phyloP scores from a whole-genome alignment of 2,113 vertebrate genomes.

The Spilogale gracilis region DNA sequence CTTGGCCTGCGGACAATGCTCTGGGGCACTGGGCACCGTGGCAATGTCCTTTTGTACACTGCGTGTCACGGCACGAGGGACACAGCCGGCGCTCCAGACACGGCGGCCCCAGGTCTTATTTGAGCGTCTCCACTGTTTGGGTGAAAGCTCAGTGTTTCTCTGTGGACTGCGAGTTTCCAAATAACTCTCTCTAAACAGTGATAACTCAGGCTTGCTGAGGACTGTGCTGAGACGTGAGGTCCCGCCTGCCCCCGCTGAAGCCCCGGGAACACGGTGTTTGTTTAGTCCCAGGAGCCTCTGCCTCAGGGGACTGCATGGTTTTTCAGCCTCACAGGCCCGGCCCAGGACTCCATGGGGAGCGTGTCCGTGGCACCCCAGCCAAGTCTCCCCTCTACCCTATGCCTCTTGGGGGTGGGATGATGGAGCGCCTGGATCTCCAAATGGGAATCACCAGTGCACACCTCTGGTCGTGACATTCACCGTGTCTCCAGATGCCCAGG shows the following conservation, averaged over 20 bases:
- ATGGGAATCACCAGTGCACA: background rate
- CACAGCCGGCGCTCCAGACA: background rate
- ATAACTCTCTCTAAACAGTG: conserved; percentile 11
- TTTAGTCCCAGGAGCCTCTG: fast-evolving
- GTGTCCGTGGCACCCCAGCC: too few species aligned
- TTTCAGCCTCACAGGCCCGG: fast-evolving
- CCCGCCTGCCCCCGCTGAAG: background rate
- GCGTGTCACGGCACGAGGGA: background rate
- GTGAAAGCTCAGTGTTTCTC: background rate
- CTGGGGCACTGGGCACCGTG: fast-evolving
- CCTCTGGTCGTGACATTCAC: too few species aligned
- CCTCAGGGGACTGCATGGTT: background rate
- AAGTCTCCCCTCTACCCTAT: background rate
- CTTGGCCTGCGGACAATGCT: fast-evolving
- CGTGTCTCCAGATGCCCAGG: background rate
- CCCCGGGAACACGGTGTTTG: fast-evolving
- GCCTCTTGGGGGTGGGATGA: too few species aligned
- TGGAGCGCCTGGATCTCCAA: too few species aligned
- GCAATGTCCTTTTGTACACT: background rate
- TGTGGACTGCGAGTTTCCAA: conserved; percentile 3
- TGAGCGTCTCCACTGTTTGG: conserved; percentile 44
- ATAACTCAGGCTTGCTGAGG: background rate
- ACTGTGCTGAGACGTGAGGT: too few species aligned
- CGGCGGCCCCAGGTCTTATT: background rate
- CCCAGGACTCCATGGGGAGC: too few species aligned